These are phyloP conservation scores for Scrobipalpa atriplicella DNA, from an alignment of 2,888 invertebrate genomes.

Conservation along the genomic window DNA sequence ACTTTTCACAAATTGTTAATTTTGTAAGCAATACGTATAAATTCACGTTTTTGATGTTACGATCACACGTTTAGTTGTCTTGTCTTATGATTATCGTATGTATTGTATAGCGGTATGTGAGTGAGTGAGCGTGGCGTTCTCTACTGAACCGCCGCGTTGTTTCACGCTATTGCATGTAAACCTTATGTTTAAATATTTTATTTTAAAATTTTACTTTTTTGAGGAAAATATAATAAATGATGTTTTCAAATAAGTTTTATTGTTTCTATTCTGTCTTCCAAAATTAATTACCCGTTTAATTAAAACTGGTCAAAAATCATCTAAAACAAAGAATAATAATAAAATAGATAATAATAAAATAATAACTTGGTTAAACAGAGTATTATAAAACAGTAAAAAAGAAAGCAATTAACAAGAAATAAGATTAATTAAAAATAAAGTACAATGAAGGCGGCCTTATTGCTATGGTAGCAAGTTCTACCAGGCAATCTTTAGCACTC, in stretches of 20 bases:
- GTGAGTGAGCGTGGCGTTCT: slow-evolving; percentile 18
- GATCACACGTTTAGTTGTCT: slow-evolving; percentile 74
- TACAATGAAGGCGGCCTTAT: too few relatives aligned
- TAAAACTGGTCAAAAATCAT: too few relatives aligned
- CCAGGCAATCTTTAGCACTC: too few relatives aligned
- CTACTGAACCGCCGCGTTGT: slow-evolving; percentile 50
- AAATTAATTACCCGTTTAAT: neutral
- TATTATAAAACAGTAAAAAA: too few relatives aligned
- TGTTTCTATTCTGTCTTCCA: slow-evolving; percentile 31
- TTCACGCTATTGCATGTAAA: slow-evolving; percentile 73
- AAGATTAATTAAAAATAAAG: too few relatives aligned
- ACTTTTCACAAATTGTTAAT: slow-evolving; percentile 74
- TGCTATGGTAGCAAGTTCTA: too few relatives aligned
- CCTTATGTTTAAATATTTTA: slow-evolving; percentile 79
- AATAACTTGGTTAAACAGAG: too few relatives aligned
- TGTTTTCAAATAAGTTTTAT: slow-evolving; percentile 74
- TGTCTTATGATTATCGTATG: slow-evolving; percentile 54
- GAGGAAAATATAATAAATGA: slow-evolving; percentile 82
- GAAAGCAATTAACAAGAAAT: too few relatives aligned
- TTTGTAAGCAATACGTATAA: slow-evolving; percentile 63
- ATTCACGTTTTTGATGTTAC: slow-evolving; percentile 66
- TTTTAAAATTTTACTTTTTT: slow-evolving; percentile 82
- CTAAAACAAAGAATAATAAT: too few relatives aligned
- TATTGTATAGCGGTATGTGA: slow-evolving; percentile 47
- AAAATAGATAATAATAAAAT: too few relatives aligned